Conservation (phyloP, 2,113 vertebrate genomes). For the Herpetotheres cachinnans region DNA sequence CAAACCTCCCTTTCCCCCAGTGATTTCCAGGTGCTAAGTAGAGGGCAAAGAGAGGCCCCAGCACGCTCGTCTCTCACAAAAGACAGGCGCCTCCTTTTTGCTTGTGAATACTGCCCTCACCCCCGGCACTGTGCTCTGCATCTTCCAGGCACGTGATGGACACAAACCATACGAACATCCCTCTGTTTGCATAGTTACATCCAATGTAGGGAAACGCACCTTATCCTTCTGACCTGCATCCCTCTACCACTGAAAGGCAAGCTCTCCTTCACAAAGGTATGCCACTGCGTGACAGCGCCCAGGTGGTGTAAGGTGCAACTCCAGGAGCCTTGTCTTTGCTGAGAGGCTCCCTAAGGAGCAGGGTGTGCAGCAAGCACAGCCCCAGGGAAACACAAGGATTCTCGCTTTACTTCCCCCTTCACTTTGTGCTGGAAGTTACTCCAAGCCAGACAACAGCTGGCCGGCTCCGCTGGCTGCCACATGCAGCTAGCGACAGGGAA, state of each 20-base stretch:
- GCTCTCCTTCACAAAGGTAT: background rate
- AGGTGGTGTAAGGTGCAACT: rapidly evolving
- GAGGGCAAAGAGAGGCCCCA: background rate
- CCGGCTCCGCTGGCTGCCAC: background rate
- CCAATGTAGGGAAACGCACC: background rate
- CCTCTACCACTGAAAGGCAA: rapidly evolving
- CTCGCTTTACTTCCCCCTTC: background rate
- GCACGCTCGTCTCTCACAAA: background rate
- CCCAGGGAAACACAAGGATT: background rate
- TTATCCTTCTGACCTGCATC: background rate
- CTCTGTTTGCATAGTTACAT: background rate
- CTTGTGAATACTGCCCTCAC: background rate
- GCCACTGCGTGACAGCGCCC: rapidly evolving
- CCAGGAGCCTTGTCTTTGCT: background rate
- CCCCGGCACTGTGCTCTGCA: background rate
- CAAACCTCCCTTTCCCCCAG: background rate
- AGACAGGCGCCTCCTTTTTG: background rate
- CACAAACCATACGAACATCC: background rate
- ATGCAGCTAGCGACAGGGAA: background rate
- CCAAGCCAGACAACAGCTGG: background rate
- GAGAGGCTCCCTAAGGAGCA: background rate
- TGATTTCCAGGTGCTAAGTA: background rate
- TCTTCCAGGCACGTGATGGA: background rate
- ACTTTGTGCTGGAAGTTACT: background rate
- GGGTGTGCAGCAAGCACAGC: background rate